Base-by-base conservation (phyloP, 2,888 invertebrate species). In the Eudasyphora cyanicolor region DNA sequence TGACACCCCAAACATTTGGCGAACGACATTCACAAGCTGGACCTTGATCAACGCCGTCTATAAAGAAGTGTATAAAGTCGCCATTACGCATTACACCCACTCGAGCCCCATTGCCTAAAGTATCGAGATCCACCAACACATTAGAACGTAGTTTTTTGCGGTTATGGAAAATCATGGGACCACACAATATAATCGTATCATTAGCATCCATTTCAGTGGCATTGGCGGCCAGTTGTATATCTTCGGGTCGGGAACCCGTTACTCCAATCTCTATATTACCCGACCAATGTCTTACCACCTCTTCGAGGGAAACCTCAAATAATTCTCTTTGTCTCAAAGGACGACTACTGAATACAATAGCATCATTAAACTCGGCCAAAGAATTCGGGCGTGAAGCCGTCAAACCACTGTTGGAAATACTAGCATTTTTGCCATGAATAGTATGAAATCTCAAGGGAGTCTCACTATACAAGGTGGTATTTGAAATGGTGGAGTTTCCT, bases 161-260 rank as follows among this genome's bases (percentile, higher is more conserved):
- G 90, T 98, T 97, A 89, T 97, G 96, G 96, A 98, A 98, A 86
- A 98, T 95, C 74, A 97, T 96, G 0, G 97, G 96, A 0, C 98
- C 98, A 88, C 98, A 98, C 10, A 98, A 93, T 94, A 98, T 97
- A 94, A 97, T 98, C 0, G 98, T 98, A 89, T 98, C 98, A 89
- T 97, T 97, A 90, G 96, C 96, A 90, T 95, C 96, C 74, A 98
- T 95, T 90, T 98, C 98, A 0, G 97, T 98, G 89, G 98, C 98
- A 4, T 98, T 98, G 57, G 96, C 96, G 0, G 98, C 96, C 86
- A 96, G 93, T 85, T 97, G 97, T 79, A 98, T 93, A 86, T 98
- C 97, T 86, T 98, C 98, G 0, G 98, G 98, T 17, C 96, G 94
- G n/a, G 97, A 96, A 0, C 96, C 95, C 0, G 97, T 97, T 14